phyloP scores from a whole-genome alignment of 2,888 invertebrate species.

The Erannis defoliaria region DNA sequence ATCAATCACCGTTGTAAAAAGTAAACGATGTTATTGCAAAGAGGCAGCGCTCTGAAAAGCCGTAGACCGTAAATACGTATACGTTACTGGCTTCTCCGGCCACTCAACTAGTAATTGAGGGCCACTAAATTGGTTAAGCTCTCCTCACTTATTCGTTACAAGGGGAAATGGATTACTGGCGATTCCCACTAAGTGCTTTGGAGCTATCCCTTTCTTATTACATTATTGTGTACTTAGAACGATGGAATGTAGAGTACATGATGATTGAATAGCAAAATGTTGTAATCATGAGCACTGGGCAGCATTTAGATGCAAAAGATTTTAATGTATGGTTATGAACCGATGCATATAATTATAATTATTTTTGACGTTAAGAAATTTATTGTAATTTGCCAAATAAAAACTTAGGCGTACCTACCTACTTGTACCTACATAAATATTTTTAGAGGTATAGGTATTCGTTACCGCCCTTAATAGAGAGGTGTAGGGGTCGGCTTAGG shows the following conservation, averaged over 20 bases:
- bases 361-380: too few species aligned
- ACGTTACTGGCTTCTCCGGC: slow-evolving; percentile 39
- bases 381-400: too few species aligned
- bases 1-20: slow-evolving; percentile 35
- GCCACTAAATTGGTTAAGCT: slow-evolving; percentile 70
- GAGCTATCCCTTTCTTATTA: slow-evolving; percentile 58
- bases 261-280: not conserved
- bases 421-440: too few species aligned
- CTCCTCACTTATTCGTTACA: slow-evolving; percentile 65
- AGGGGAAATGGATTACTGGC: slow-evolving; percentile 68
- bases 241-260: slow-evolving; percentile 1
- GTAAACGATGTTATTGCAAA: slow-evolving; percentile 13
- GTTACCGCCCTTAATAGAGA: too few species aligned
- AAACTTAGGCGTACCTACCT: too few species aligned
- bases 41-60: slow-evolving; percentile 34
- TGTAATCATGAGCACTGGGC: not conserved
- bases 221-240: slow-evolving; percentile 51
- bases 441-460: too few species aligned
- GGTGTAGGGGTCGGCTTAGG: too few species aligned
- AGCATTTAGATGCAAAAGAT: too few species aligned
- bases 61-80: slow-evolving; percentile 20
- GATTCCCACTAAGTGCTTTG: slow-evolving; percentile 66
- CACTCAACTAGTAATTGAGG: slow-evolving; percentile 61
- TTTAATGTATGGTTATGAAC: not conserved
- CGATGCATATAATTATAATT: too few species aligned